These are phyloP conservation scores for silkworm (Bombyx mori) DNA, from an alignment of 1,140 invertebrate genomes.

Conservation along the genomic window ASM3026992v2 NC_085128.1:6285001-6285500, in stretches of 20 bases:
- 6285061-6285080: constrained; percentile 58
- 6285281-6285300: constrained; percentile 8
- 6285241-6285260: constrained; percentile 10
- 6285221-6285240: constrained; percentile 57
- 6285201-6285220: constrained; percentile 66
- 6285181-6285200: constrained; percentile 36
- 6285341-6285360: constrained; percentile 13
- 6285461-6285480: no score
- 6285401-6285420: constrained; percentile 12
- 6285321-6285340: constrained; percentile 3
- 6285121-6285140: constrained; percentile 68
- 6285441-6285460: background rate
- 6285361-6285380: constrained; percentile 18
- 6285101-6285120: constrained; percentile 67
- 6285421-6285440: constrained; percentile 7
- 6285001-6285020: constrained; percentile 7
- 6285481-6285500: no score
- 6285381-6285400: constrained; percentile 8
- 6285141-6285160: constrained; percentile 60
- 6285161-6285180: constrained; percentile 55
- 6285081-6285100: constrained; percentile 66
- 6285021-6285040: constrained; percentile 36
- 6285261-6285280: constrained; percentile 10
- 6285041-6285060: constrained; percentile 61
- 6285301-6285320: constrained; percentile 2